Base-by-base conservation (phyloP, 2,888 invertebrate species). In the Noctua janthe region DNA sequence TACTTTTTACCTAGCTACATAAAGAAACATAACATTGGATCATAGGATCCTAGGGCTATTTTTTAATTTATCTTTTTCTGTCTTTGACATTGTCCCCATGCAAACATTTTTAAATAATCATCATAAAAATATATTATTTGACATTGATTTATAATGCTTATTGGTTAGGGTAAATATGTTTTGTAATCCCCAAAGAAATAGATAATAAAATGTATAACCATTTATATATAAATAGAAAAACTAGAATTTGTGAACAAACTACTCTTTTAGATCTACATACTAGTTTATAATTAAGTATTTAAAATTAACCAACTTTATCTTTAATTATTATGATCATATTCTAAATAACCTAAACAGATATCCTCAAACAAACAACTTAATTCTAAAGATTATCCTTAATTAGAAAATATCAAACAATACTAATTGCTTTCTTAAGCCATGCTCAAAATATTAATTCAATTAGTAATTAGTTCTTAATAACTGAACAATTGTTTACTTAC, bases 401-500 rank as follows among this genome's bases (percentile, higher is more conserved):
- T 51, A 51, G 43, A 29, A 47, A 47, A 43, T 23, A 23, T 17
- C 7, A 77, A 54, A 17, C 43, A 74, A 47, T 47, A 43, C 29
- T 74, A 54, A 74, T 75, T 74, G 20, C 15, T 64, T 10, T 39
- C 13, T 3, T 62, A 35, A 35, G n/a, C 73, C n/a, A 49, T n/a
- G 11, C n/a, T 10, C 20, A 74, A 29, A 64, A 51, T n/a, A 59
- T 47, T 8, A 59, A 35, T 35, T 35, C 1, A 17, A 76, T 47
- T 72, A 35, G 29, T 35, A 13, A 39, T 73, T n/a, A 56, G 66
- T 20, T n/a, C 23, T 35, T 7, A 78, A 20, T 20, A 10, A 75
- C 35, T n/a, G 6, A 47, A 35, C 13, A 67, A 1, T 51, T 74
- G 49, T 56, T 66, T 67, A 54, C 35, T 66, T 66, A 35, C 29